Evolutionary conservation across 2,888 invertebrate genomes (phyloP), one percentile per base, ranked within the genome.

Genomic region (Tethea ocularis): DNA sequence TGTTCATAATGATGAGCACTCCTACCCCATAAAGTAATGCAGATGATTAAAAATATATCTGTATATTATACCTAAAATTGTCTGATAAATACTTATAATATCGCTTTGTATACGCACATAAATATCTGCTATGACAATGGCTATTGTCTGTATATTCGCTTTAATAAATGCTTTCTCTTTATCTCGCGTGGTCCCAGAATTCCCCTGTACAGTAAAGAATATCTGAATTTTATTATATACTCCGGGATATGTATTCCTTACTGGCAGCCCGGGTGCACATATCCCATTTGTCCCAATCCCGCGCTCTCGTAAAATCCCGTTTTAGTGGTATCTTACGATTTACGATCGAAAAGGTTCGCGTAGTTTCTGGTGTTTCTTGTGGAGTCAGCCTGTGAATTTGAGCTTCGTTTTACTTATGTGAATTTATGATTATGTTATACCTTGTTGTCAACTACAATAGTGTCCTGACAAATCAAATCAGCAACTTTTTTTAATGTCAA

Each of bases 301-400:
- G 10, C 46, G 15, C 46, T 46, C 46, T 46, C 46, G 46, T 46
- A 46, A 46, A 46, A 46, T 46, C 46, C 46, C 46, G 46, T 2
- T 46, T 20, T 17, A 46, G 46, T 46, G 46, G 46, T 46, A 46
- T 46, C 46, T 20, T 46, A 46, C 46, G 20, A 46, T 46, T 46
- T 46, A 46, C 46, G 46, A 46, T 10, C 46, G n/a, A 46, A 46
- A 46, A 46, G 46, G 46, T 17, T 46, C 7, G 17, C 41, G 41
- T 46, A 46, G 46, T 46, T 46, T 46, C 20, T 46, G 46, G 17
- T 41, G 10, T 41, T 41, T 15, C 41, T 41, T 7, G 41, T n/a
- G n/a, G 20, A 20, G 46, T 17, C 46, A 46, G 46, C 46, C 10
- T 20, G 46, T 10, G 46, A 46, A 46, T 46, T 46, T 20, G 46